Evolutionary conservation across 2,888 invertebrate species (phyloP).

Genomic region (Chorisops tibialis): DNA sequence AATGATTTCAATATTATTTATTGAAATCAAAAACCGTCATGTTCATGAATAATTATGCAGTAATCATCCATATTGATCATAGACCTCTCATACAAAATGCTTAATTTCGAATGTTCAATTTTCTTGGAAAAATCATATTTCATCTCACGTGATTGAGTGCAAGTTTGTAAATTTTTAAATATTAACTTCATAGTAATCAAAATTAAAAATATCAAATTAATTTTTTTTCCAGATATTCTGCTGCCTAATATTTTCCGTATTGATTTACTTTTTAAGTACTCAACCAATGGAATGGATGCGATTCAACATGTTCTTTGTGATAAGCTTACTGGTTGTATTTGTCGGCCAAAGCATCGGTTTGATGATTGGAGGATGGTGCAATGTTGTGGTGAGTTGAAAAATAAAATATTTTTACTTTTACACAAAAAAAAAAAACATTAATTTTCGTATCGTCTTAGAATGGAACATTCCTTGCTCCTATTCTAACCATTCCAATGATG

Average conservation of each 20-base stretch:
- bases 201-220: conserved; percentile 3
- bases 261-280: conserved; percentile 84
- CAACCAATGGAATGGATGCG: conserved; percentile 79
- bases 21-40: no score
- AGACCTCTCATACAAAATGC: no score
- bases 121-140: neutral
- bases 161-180: neutral
- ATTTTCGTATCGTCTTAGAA: conserved; percentile 69
- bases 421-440: neutral
- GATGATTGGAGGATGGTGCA: conserved; percentile 85
- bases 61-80: no score
- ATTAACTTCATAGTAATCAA: neutral
- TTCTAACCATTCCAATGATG: conserved; percentile 89
- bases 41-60: no score
- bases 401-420: neutral
- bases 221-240: conserved; percentile 58
- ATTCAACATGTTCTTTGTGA: conserved; percentile 80
- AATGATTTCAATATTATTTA: no score
- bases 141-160: no score
- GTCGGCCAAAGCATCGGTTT: conserved; percentile 92
- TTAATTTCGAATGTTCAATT: neutral
- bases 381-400: conserved; percentile 68
- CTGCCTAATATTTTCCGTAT: conserved; percentile 66
- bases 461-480: conserved; percentile 91
- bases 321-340: conserved; percentile 77